Evolutionary conservation across 2,113 vertebrate species (phyloP), one percentile per base, ranked within the genome.

Genomic region (Rhynchopsitta pachyrhyncha): DNA sequence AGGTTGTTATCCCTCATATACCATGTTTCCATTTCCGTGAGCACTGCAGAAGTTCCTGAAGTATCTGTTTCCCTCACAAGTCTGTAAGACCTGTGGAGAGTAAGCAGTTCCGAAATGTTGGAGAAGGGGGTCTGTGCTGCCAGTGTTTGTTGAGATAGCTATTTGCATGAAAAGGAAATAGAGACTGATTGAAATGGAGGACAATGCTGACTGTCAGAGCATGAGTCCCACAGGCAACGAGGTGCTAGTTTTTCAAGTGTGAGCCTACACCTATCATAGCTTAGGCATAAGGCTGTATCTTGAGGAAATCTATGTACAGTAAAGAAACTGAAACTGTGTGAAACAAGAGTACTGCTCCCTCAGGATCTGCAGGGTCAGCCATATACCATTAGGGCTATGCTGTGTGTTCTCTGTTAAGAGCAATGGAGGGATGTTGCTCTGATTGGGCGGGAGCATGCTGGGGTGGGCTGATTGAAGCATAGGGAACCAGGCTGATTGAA

Each of bases 21-120:
- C 17, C 3, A 3, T 17, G 7, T 63, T 85, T 74, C 55, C 0
- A 0, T 83, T 86, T 88, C 12, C 5, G 17, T 14, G 2, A 12
- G 27, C 27, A 14, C 16, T 68, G 22, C 35, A 29, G 75, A 20
- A 53, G 14, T 80, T 71, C 29, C 25, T 35, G 35, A 76, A 13
- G 2, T 57, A 46, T 52, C 67, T 49, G 18, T 86, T 93, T 75
- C 33, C 27, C 39, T 64, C 71, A 33, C 29, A 68, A 64, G 25
- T 37, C 57, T 79, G 12, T 46, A 39, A 81, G 70, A 79, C 23
- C n/a, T 66, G 24, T 83, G 69, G 37, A 74, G 52, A 88, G 64
- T 0, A 22, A 76, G 63, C 33, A 47, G 47, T 64, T 93, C 42
- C 23, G 41, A 68, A 83, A 69, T 17, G 6, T 0, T 92, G 82